Percentiles rank a stretch among this genome's conserved stretches.
phyloP scores from a whole-genome alignment of 2,888 invertebrate species.

The Andrena haemorrhoa region DNA sequence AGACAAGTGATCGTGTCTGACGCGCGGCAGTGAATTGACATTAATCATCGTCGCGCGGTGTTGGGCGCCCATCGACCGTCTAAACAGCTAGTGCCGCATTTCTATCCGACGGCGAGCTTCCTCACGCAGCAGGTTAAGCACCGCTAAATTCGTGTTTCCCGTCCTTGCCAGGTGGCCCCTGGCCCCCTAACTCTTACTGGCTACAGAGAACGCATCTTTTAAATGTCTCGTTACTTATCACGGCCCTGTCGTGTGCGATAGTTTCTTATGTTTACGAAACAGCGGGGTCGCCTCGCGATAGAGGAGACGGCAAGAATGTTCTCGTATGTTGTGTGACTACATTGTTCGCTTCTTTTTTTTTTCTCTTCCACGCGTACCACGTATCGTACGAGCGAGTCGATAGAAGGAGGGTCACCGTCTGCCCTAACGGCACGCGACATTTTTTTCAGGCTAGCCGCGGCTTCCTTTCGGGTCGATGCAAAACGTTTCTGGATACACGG shows the following conservation, averaged over 20 bases:
- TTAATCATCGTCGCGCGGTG: constrained; percentile 69
- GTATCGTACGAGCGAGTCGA: constrained; percentile 22
- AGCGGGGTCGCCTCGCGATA: constrained; percentile 2
- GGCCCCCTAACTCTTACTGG: constrained; percentile 10
- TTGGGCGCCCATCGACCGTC: constrained; percentile 59
- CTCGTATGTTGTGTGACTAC: constrained; percentile 17
- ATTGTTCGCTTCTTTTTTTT: constrained; percentile 18
- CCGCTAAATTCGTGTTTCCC: constrained; percentile 49
- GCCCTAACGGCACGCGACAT: constrained; percentile 4
- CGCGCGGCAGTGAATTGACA: constrained; percentile 72
- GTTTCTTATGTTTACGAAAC: constrained; percentile 36
- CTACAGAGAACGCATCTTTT: constrained; percentile 27
- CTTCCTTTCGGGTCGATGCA: constrained; percentile 8
- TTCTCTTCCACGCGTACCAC: constrained; percentile 11
- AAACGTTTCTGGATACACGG: too few relatives aligned
- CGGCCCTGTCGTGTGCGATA: constrained; percentile 5
- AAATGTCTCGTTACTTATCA: constrained; percentile 3
- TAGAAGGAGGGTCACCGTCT: constrained; percentile 14
- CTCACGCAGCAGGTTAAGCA: constrained; percentile 70
- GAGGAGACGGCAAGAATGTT: constrained; percentile 12
- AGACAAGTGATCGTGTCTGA: constrained; percentile 71
- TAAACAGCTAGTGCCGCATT: constrained; percentile 66
- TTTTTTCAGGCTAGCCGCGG: constrained; percentile 4
- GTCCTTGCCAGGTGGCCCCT: constrained; percentile 54
- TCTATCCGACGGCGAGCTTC: constrained; percentile 64